A percentile compares a stretch with the other conserved stretches of the same genome.
phyloP scores from a whole-genome alignment of 2,113 vertebrate species.

The Otolemur garnettii region DNA sequence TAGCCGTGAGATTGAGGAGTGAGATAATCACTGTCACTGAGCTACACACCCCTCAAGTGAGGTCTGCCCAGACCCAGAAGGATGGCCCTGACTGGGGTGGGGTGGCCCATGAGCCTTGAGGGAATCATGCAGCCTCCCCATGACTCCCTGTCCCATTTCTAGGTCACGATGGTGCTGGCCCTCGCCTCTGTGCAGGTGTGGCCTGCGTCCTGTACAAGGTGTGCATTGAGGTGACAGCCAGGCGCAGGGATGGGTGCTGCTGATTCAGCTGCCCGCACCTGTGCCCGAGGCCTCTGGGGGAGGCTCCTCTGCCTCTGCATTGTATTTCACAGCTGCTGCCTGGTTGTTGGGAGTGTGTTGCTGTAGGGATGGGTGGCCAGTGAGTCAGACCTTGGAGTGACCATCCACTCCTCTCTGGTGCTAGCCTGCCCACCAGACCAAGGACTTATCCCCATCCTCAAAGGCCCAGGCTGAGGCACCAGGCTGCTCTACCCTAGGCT shows the following conservation, averaged over 20 bases:
- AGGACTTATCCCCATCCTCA: not conserved
- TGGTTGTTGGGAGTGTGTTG: not conserved
- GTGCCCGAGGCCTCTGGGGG: not conserved
- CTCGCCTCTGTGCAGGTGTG: constrained; percentile 37
- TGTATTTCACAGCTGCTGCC: not conserved
- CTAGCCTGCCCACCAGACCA: not conserved
- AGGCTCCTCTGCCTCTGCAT: not conserved
- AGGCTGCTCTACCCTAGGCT: not conserved
- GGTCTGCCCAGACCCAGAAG: not conserved
- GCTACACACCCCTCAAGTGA: not conserved
- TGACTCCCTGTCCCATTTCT: not conserved
- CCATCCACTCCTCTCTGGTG: not conserved
- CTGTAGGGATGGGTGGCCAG: accelerated
- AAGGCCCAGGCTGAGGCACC: not conserved
- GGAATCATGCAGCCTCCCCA: not conserved
- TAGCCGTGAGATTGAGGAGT: too few species aligned
- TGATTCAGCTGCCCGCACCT: constrained; percentile 9
- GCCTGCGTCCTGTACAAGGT: not conserved
- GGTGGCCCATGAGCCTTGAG: not conserved
- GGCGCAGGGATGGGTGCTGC: not conserved
- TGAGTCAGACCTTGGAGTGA: not conserved
- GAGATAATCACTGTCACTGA: accelerated
- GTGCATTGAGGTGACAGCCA: not conserved
- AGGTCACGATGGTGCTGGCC: not conserved
- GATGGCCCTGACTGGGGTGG: not conserved